Evolutionary conservation across 2,113 vertebrate genomes (phyloP).

Genomic region (Crocuta crocuta): DNA sequence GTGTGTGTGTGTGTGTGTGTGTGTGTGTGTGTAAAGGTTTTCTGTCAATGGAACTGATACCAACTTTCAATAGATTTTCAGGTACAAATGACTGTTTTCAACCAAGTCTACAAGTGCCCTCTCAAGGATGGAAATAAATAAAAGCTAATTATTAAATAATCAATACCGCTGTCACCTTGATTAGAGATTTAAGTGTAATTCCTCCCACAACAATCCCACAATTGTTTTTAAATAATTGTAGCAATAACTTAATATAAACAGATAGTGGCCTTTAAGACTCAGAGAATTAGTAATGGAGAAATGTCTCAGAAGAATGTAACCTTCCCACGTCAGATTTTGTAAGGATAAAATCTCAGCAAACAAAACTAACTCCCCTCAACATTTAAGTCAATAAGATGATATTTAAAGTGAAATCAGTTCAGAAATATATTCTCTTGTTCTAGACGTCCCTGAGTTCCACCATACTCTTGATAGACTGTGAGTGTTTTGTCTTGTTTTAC

Average conservation of each 20-base stretch:
- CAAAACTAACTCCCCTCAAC: not conserved
- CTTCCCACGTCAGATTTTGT: not conserved
- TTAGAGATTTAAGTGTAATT: slow-evolving; percentile 35
- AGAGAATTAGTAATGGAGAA: not conserved
- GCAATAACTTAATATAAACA: not conserved
- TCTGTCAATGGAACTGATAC: not conserved
- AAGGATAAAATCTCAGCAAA: not conserved
- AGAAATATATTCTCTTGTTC: not conserved
- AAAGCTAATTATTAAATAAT: slow-evolving; percentile 57
- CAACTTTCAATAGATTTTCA: not conserved
- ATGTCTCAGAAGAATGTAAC: not conserved
- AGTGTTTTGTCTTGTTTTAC: not conserved
- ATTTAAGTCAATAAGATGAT: not conserved
- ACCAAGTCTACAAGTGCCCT: not conserved
- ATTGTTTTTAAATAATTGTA: slow-evolving; percentile 40
- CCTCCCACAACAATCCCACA: not conserved
- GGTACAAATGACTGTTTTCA: not conserved
- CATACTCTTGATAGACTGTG: not conserved
- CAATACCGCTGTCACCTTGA: not conserved
- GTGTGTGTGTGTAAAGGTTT: not conserved
- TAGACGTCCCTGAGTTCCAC: not conserved
- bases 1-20: not conserved
- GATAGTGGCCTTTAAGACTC: not conserved
- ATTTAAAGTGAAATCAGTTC: not conserved
- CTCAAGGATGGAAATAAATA: not conserved